Evolutionary conservation across 2,113 vertebrate species (phyloP).

Genomic region (Thryonomys swinderianus): DNA sequence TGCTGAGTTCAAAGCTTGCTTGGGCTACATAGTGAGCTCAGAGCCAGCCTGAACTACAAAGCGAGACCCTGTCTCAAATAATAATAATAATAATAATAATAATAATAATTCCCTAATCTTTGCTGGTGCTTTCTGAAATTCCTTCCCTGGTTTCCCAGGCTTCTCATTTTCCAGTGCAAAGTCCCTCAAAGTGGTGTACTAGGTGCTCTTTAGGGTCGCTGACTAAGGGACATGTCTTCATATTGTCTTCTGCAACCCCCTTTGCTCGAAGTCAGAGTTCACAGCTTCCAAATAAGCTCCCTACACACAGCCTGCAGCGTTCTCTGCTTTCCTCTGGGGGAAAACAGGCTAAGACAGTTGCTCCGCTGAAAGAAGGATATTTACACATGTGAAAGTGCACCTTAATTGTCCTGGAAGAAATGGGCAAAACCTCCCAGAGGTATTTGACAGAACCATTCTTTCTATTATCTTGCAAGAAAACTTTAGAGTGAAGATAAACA

Average conservation of each 20-base stretch:
- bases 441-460: background rate
- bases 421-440: background rate
- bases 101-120: background rate
- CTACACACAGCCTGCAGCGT: background rate
- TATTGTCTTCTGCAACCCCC: background rate
- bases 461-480: background rate
- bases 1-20: too few species aligned
- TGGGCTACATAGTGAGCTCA: too few species aligned
- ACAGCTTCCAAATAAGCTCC: background rate
- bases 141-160: background rate
- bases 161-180: background rate
- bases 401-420: background rate
- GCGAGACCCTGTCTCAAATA: too few species aligned
- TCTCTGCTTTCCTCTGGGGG: background rate
- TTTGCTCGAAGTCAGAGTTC: background rate
- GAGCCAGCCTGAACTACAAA: too few species aligned
- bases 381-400: fast-evolving
- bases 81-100: too few species aligned
- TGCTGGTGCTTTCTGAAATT: background rate
- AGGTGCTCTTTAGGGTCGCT: fast-evolving
- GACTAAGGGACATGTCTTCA: background rate
- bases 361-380: background rate
- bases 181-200: background rate
- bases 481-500: background rate
- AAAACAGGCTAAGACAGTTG: background rate